A percentile compares a stretch with the other conserved stretches of the same genome.
Conservation (phyloP, 2,888 invertebrate species). For the Synanthedon vespiformis region DNA sequence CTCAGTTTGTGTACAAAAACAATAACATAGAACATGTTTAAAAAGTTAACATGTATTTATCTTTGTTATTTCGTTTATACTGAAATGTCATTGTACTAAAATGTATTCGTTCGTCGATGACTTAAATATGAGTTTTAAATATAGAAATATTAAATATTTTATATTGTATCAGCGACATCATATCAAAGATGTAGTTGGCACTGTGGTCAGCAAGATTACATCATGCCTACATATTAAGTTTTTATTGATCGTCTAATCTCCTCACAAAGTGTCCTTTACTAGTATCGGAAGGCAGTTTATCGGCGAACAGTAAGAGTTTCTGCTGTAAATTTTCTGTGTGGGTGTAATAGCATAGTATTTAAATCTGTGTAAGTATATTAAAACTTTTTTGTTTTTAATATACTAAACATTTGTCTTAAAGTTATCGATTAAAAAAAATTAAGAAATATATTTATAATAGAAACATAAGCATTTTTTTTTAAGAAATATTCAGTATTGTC, state of each 20-base stretch:
- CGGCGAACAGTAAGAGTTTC: conserved; percentile 3
- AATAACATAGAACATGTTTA: no score
- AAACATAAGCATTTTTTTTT: no score
- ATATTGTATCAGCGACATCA: neutral
- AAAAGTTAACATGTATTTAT: no score
- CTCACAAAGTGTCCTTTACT: conserved; percentile 27
- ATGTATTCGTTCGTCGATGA: no score
- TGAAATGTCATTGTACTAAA: no score
- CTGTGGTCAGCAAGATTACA: conserved; percentile 17
- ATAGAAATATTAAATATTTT: neutral
- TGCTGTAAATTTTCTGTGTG: conserved; percentile 2
- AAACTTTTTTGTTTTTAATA: no score
- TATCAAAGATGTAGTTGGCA: neutral
- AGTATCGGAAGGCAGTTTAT: conserved; percentile 15
- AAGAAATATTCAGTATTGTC: no score
- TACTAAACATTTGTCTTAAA: no score
- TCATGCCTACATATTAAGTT: conserved; percentile 28
- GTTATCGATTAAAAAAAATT: no score
- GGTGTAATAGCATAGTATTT: conserved; percentile 1
- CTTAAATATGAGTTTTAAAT: neutral
- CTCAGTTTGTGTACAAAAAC: no score
- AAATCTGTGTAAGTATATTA: neutral
- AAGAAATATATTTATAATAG: no score
- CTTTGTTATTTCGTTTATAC: no score
- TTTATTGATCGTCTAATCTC: conserved; percentile 24